Evolutionary conservation across 1,140 invertebrate species (phyloP).

Genomic region (Drosophila burlai): DNA sequence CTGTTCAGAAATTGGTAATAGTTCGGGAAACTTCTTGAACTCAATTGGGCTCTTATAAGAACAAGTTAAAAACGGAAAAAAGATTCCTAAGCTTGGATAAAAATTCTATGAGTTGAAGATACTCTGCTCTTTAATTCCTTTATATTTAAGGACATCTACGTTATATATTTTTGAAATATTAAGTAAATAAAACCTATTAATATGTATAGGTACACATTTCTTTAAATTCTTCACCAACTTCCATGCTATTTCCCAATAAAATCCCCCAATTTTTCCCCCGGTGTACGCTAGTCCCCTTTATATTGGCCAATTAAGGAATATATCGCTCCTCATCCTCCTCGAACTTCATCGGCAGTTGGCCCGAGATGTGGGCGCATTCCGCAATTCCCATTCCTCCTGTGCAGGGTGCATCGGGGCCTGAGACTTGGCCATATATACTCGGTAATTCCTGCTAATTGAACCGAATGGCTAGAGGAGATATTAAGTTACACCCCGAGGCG

Average conservation of each 20-base stretch:
- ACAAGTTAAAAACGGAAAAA: too few species aligned
- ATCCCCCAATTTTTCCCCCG: background rate
- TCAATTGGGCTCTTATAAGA: background rate
- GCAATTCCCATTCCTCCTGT: slow-evolving; percentile 28
- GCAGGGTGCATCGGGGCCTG: slow-evolving; percentile 57
- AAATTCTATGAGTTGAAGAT: fast-evolving
- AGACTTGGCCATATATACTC: slow-evolving; percentile 67
- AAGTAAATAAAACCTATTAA: too few species aligned
- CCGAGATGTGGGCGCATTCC: slow-evolving; percentile 71
- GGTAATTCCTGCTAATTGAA: slow-evolving; percentile 75
- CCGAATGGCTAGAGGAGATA: slow-evolving; percentile 67
- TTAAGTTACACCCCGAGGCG: slow-evolving; percentile 63
- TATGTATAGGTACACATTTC: background rate
- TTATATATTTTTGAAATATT: too few species aligned
- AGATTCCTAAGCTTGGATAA: background rate
- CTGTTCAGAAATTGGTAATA: background rate
- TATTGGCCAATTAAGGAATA: slow-evolving; percentile 67
- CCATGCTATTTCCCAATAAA: background rate
- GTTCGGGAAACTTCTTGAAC: background rate
- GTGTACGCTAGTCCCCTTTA: slow-evolving; percentile 36
- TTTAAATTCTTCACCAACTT: background rate
- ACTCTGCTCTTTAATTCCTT: background rate
- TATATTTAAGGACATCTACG: background rate
- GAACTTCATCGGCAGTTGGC: slow-evolving; percentile 61
- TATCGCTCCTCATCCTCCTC: slow-evolving; percentile 37